phyloP scores from a whole-genome alignment of 2,888 invertebrate species.

The Pterostichus madidus region DNA sequence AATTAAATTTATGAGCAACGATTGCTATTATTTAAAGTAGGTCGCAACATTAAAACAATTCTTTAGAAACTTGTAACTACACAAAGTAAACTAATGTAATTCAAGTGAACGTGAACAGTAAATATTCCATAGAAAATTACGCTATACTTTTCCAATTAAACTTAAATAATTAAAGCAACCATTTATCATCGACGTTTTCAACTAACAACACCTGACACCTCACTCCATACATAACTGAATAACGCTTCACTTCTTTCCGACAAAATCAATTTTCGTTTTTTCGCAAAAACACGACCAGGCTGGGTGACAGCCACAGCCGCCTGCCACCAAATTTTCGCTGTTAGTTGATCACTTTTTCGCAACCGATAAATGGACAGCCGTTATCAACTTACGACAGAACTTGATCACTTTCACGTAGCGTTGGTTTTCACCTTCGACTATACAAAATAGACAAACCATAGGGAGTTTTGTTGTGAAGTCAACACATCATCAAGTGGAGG shows the following conservation, averaged over 20 bases:
- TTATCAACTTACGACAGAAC: constrained; percentile 33
- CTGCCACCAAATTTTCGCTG: constrained; percentile 25
- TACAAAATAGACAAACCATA: no score
- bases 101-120: background rate
- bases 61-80: background rate
- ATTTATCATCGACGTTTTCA: constrained; percentile 24
- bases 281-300: background rate
- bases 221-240: constrained; percentile 7
- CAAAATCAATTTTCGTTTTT: constrained; percentile 37
- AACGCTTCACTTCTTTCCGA: constrained; percentile 7
- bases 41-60: background rate
- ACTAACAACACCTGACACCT: constrained; percentile 29
- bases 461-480: no score
- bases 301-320: background rate
- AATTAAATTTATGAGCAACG: no score
- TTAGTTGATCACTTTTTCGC: constrained; percentile 32
- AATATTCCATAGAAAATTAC: constrained; percentile 6
- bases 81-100: no score
- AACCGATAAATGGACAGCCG: constrained; percentile 36
- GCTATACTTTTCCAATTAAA: constrained; percentile 14
- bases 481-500: no score
- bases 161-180: constrained; percentile 18
- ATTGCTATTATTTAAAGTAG: no score
- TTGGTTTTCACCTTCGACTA: no score
- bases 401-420: background rate